These are phyloP conservation scores for Petroica traversi DNA, from an alignment of 2,113 vertebrate species.

Conservation along the genomic window DNA sequence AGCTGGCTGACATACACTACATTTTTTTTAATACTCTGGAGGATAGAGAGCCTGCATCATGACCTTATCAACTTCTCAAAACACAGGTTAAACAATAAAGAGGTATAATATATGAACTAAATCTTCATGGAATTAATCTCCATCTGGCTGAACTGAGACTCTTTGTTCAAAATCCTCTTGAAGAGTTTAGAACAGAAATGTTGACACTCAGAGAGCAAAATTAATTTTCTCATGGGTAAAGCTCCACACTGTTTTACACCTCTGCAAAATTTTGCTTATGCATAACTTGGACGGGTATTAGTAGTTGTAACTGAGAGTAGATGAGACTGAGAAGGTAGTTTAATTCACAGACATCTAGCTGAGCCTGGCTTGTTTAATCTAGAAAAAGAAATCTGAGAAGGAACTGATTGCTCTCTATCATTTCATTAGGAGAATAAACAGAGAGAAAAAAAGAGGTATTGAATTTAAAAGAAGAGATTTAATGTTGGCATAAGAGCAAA, in stretches of 20 bases:
- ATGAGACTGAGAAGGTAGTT: neutral
- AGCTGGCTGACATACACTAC: neutral
- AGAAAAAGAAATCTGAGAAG: neutral
- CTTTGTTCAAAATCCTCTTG: neutral
- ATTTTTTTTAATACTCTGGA: neutral
- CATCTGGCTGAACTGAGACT: neutral
- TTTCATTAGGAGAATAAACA: neutral
- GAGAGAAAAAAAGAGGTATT: neutral
- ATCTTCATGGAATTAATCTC: neutral
- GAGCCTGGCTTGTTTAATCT: neutral
- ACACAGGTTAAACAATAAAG: neutral
- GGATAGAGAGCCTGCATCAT: neutral
- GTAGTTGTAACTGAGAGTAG: neutral
- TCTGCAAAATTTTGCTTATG: neutral
- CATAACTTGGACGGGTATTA: accelerated
- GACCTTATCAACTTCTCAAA: neutral
- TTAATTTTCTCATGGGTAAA: neutral
- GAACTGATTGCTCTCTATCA: neutral
- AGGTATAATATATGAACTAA: neutral
- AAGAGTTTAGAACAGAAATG: neutral
- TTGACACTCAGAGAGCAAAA: neutral
- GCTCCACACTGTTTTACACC: neutral
- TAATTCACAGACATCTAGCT: neutral
- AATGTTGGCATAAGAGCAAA: neutral
- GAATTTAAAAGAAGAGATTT: neutral